Percentiles rank a stretch among this genome's conserved stretches.
These are phyloP conservation scores for Synanthedon formicaeformis DNA, from an alignment of 2,888 invertebrate species.

Conservation along the genomic window DNA sequence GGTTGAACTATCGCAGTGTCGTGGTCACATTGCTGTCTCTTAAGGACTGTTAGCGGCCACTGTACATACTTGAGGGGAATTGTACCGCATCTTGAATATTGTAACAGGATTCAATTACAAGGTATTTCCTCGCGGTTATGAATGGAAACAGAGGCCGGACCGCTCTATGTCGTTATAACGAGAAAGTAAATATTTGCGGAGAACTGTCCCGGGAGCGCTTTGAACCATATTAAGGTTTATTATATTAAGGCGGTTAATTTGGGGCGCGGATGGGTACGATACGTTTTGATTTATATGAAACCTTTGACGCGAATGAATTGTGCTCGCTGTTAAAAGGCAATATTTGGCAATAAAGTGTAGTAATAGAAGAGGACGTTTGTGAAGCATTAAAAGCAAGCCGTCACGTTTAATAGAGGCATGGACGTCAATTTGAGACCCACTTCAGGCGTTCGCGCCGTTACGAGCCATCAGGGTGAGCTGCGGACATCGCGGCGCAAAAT, in stretches of 20 bases:
- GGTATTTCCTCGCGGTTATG: slow-evolving; percentile 35
- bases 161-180: slow-evolving; percentile 36
- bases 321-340: not conserved
- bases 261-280: too few species aligned
- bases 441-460: slow-evolving; percentile 18
- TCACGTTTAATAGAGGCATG: slow-evolving; percentile 36
- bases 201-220: not conserved
- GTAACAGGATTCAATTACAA: not conserved
- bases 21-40: not conserved
- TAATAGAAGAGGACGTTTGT: slow-evolving; percentile 21
- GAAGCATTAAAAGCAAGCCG: slow-evolving; percentile 35
- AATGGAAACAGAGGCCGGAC: slow-evolving; percentile 37
- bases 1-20: not conserved
- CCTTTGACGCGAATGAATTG: too few species aligned
- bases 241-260: too few species aligned
- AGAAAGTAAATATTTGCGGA: slow-evolving; percentile 5
- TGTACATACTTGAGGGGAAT: too few species aligned
- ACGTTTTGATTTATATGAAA: too few species aligned
- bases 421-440: slow-evolving; percentile 44
- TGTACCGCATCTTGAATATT: not conserved
- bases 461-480: slow-evolving; percentile 18
- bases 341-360: slow-evolving; percentile 1
- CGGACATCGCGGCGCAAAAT: slow-evolving; percentile 3
- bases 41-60: too few species aligned
- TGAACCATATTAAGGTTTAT: too few species aligned